Evolutionary conservation across 2,113 vertebrate species (phyloP).

Genomic region (Muscicapa adusta): DNA sequence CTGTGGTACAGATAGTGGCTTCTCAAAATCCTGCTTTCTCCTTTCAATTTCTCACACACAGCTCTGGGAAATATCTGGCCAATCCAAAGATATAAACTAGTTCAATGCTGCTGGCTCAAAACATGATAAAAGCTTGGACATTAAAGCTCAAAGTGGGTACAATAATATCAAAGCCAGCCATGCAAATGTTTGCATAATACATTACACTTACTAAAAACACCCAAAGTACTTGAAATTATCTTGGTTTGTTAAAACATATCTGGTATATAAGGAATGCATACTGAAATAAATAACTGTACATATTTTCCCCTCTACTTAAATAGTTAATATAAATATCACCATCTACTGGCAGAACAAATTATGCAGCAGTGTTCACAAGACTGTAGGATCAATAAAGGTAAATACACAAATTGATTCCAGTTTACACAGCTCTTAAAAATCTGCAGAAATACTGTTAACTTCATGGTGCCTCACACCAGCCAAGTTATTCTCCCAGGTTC

Average conservation of each 20-base stretch:
- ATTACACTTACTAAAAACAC: background rate
- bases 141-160: background rate
- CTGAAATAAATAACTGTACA: background rate
- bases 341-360: slow-evolving; percentile 42
- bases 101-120: background rate
- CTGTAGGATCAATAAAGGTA: slow-evolving; percentile 15
- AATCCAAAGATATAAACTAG: background rate
- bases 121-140: background rate
- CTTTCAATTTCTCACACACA: background rate
- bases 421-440: background rate
- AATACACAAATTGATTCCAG: background rate
- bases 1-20: background rate
- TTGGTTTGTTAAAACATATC: background rate
- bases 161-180: background rate
- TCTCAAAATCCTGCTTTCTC: background rate
- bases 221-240: background rate
- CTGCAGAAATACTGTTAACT: background rate
- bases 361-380: background rate
- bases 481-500: background rate
- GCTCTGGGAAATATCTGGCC: background rate
- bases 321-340: slow-evolving; percentile 44
- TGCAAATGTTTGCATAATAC: background rate
- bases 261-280: background rate
- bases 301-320: background rate
- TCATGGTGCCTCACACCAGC: background rate